A percentile compares a stretch with the other conserved stretches of the same genome.
phyloP scores from a whole-genome alignment of 2,113 vertebrate species.

The Microtus ochrogaster region DNA sequence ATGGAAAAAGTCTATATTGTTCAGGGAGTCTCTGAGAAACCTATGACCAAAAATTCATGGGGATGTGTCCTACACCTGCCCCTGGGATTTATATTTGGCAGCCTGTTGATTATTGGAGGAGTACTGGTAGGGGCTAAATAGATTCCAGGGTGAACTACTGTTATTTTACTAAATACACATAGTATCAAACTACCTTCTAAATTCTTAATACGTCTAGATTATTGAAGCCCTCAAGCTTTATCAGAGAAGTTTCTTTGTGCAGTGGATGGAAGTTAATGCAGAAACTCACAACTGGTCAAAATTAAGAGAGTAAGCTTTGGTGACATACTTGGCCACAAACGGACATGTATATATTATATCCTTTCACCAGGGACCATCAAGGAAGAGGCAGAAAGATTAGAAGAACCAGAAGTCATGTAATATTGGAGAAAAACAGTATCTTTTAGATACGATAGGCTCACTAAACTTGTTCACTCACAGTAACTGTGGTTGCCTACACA shows the following conservation, averaged over 20 bases:
- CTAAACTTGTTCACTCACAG: not conserved
- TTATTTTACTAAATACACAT: not conserved
- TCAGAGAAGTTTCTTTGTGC: not conserved
- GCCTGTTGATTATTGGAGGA: not conserved
- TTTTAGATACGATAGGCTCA: not conserved
- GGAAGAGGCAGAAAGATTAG: not conserved
- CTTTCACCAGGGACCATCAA: not conserved
- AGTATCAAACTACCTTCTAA: not conserved
- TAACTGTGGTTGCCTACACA: not conserved
- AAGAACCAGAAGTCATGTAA: not conserved
- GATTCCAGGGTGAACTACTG: not conserved
- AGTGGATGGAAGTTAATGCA: not conserved
- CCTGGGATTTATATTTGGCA: not conserved
- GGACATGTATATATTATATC: not conserved
- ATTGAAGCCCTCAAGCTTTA: not conserved
- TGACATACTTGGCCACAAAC: not conserved
- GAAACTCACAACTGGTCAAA: not conserved
- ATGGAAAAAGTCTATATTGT: not conserved
- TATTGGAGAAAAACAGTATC: not conserved
- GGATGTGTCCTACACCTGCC: too few relatives aligned
- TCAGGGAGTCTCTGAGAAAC: not conserved
- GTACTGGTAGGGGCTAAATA: not conserved
- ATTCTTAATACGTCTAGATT: not conserved
- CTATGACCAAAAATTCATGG: not conserved
- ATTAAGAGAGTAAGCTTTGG: not conserved